phyloP scores from a whole-genome alignment of 2,797 vertebrate species.

The Pachyuromys duprasi region DNA sequence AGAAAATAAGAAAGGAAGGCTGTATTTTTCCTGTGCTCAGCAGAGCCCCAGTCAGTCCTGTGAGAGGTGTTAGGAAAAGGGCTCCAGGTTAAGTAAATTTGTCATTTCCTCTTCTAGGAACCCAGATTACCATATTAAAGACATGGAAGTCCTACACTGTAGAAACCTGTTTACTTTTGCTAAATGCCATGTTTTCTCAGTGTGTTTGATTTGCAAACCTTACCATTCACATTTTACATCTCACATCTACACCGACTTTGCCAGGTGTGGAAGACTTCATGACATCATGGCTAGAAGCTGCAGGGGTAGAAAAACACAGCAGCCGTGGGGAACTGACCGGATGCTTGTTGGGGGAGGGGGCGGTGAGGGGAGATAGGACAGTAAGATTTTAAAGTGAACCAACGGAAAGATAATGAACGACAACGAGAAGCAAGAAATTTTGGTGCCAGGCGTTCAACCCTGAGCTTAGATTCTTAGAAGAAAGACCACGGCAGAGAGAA shows the following conservation, averaged over 20 bases:
- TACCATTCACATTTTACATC: not conserved
- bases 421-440: not conserved
- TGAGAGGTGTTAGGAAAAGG: not conserved
- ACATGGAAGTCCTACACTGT: not conserved
- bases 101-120: slow-evolving; percentile 14
- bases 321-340: not conserved
- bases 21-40: not conserved
- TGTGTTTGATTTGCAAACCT: slow-evolving; percentile 23
- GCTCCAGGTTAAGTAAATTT: not conserved
- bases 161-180: slow-evolving; percentile 41
- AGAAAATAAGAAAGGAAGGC: not conserved
- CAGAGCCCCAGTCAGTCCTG: not conserved
- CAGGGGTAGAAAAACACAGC: not conserved
- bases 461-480: slow-evolving; percentile 3
- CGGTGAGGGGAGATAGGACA: not conserved
- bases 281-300: not conserved
- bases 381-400: not conserved
- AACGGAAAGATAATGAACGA: not conserved
- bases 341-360: not conserved
- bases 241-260: not conserved
- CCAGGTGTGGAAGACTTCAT: not conserved
- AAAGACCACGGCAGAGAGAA: not conserved
- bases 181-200: slow-evolving; percentile 54
- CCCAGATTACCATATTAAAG: not conserved
- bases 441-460: not conserved